Conservation (phyloP, 53 echinoderm and acorn worm species). For the Paracentrotus lividus region DNA sequence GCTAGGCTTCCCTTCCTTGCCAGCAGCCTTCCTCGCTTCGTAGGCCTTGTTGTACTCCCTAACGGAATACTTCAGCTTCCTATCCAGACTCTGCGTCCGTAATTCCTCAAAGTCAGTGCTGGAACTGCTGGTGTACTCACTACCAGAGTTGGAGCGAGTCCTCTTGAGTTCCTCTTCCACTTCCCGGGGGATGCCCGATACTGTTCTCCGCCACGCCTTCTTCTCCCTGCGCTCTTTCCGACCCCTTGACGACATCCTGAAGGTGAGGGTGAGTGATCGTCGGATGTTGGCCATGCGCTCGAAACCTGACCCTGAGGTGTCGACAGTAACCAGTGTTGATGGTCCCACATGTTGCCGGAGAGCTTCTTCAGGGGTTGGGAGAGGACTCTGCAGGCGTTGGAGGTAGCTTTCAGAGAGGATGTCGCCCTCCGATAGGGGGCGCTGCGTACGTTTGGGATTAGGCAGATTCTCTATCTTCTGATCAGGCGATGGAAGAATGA, state of each 20-base stretch:
- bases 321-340: slow-evolving; percentile 83
- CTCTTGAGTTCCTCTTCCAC: slow-evolving; percentile 76
- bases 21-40: slow-evolving; percentile 48
- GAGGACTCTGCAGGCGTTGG: slow-evolving; percentile 80
- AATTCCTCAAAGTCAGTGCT: slow-evolving; percentile 77
- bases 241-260: slow-evolving; percentile 71
- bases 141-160: slow-evolving; percentile 71
- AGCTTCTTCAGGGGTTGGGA: slow-evolving; percentile 96
- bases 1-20: slow-evolving; percentile 44
- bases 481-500: slow-evolving; percentile 67
- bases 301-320: slow-evolving; percentile 89
- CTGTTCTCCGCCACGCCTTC: slow-evolving; percentile 85
- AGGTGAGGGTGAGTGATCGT: slow-evolving; percentile 78
- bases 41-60: slow-evolving; percentile 65
- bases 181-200: slow-evolving; percentile 83
- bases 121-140: slow-evolving; percentile 69
- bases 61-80: slow-evolving; percentile 76
- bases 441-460: slow-evolving; percentile 74
- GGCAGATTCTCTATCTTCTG: slow-evolving; percentile 76
- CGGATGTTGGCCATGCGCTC: slow-evolving; percentile 92
- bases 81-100: slow-evolving; percentile 91
- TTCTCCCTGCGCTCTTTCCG: slow-evolving; percentile 77
- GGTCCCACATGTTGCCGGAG: slow-evolving; percentile 79
- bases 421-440: slow-evolving; percentile 91
- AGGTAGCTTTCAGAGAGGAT: slow-evolving; percentile 76